Conservation (phyloP, 1,140 invertebrate species). For the Megathymus violae region DNA sequence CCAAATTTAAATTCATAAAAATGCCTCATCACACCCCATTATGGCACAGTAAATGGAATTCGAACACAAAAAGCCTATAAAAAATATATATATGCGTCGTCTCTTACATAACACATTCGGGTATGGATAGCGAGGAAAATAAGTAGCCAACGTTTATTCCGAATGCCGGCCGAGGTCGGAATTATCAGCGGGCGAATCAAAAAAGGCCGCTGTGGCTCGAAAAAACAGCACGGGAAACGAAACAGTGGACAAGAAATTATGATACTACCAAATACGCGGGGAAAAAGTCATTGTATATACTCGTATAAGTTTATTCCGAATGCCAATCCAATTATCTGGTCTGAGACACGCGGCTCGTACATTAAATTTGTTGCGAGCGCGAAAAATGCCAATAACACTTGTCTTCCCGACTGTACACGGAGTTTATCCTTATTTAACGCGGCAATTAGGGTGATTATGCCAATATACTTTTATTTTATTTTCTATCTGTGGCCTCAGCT, state of each 20-base stretch:
- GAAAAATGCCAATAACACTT: constrained; percentile 47
- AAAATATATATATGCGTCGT: constrained; percentile 45
- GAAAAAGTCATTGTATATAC: constrained; percentile 61
- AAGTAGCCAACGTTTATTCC: constrained; percentile 59
- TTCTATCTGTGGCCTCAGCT: constrained; percentile 10
- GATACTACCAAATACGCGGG: constrained; percentile 73
- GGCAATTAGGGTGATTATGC: constrained; percentile 34
- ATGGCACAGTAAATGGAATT: constrained; percentile 55
- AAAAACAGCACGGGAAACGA: constrained; percentile 49
- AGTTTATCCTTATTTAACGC: constrained; percentile 33
- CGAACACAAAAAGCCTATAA: constrained; percentile 40
- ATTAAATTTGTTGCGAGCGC: constrained; percentile 32
- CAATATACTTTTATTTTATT: constrained; percentile 21
- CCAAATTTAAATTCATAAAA: constrained; percentile 54
- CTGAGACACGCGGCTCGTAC: constrained; percentile 36
- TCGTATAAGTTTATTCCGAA: constrained; percentile 52
- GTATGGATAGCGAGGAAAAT: constrained; percentile 48
- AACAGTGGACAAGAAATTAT: constrained; percentile 72
- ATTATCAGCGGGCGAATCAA: constrained; percentile 65
- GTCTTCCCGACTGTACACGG: constrained; percentile 44
- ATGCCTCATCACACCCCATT: constrained; percentile 59
- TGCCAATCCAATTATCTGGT: constrained; percentile 67
- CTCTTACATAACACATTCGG: constrained; percentile 49
- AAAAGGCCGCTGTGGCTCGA: constrained; percentile 52
- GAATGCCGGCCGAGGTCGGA: constrained; percentile 53